phyloP scores from a whole-genome alignment of 2,797 vertebrate genomes.

The Netta rufina region DNA sequence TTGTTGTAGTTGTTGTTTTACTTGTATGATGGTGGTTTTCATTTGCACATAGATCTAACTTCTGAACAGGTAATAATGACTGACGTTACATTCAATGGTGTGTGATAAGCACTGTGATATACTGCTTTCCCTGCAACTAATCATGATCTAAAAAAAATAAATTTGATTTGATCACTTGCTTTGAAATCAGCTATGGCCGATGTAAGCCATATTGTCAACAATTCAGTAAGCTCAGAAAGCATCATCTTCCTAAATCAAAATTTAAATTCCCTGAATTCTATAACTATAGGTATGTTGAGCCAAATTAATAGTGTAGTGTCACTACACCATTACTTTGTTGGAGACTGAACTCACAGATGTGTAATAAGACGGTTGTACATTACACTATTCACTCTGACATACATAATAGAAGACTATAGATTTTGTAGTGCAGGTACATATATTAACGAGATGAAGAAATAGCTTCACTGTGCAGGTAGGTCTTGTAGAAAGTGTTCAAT shows the following conservation, averaged over 20 bases:
- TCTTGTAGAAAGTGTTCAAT: not conserved
- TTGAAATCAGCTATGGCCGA: not conserved
- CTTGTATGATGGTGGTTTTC: not conserved
- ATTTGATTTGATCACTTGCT: not conserved
- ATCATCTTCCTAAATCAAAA: not conserved
- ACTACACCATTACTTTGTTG: not conserved
- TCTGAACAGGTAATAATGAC: not conserved
- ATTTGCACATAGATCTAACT: not conserved
- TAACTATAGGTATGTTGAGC: not conserved
- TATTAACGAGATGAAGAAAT: not conserved
- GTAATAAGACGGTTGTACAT: not conserved
- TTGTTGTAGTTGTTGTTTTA: not conserved
- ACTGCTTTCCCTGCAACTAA: not conserved
- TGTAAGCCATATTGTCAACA: not conserved
- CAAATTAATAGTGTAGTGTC: not conserved
- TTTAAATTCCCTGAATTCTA: not conserved
- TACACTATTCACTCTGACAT: not conserved
- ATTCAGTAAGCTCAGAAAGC: not conserved
- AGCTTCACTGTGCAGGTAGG: not conserved
- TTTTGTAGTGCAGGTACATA: not conserved
- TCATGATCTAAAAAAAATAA: not conserved
- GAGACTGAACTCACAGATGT: not conserved
- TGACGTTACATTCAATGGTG: not conserved
- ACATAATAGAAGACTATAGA: not conserved
- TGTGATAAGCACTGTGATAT: not conserved